Evolutionary conservation across 2,113 vertebrate species (phyloP).

Genomic region (Paradoxurus hermaphroditus): DNA sequence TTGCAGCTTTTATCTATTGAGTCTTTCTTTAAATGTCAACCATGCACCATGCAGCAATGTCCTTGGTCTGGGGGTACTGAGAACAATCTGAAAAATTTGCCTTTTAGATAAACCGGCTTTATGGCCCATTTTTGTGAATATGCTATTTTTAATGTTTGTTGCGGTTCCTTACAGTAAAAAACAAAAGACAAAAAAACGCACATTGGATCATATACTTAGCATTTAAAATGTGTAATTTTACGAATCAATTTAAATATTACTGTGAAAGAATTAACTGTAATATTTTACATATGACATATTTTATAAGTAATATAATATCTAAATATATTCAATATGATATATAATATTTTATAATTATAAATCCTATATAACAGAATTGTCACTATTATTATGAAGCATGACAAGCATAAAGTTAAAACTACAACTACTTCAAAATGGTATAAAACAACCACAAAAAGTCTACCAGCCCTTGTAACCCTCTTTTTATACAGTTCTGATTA

Average conservation of each 20-base stretch:
- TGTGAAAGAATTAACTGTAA: background rate
- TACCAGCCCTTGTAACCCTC: background rate
- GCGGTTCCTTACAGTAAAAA: background rate
- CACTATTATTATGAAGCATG: background rate
- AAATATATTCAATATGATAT: background rate
- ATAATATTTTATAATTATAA: background rate
- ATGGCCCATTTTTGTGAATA: background rate
- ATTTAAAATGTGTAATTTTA: background rate
- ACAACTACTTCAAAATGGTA: background rate
- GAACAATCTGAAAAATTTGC: background rate
- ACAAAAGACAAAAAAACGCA: background rate
- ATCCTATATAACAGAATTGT: background rate
- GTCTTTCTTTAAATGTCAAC: background rate
- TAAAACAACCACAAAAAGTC: background rate
- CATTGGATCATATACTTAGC: background rate
- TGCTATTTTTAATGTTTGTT: constrained; percentile 1
- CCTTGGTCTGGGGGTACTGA: background rate
- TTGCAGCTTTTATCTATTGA: background rate
- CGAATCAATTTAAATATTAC: background rate
- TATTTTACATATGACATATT: background rate
- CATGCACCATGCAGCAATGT: background rate
- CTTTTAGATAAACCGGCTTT: background rate
- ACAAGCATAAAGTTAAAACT: background rate
- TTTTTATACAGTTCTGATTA: background rate
- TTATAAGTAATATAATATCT: background rate